These are phyloP conservation scores for Myiagra hebetior DNA, from an alignment of 2,113 vertebrate genomes.

Conservation along the genomic window DNA sequence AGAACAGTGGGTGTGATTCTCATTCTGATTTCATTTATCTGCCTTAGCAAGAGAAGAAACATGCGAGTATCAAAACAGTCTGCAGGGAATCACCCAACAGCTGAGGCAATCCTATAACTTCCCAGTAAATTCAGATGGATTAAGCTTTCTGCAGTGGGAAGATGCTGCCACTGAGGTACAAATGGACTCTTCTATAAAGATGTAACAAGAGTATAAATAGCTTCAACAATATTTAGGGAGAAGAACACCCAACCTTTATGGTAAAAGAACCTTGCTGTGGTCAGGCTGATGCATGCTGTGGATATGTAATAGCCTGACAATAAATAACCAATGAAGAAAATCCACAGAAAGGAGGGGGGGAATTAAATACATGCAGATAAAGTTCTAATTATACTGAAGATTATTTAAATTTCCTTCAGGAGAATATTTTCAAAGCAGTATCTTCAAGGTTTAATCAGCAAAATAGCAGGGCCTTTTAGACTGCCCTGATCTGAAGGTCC, in stretches of 20 bases:
- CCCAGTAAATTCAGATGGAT: not conserved
- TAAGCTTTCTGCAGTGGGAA: not conserved
- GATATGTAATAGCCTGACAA: not conserved
- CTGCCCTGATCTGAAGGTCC: not conserved
- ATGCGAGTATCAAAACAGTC: not conserved
- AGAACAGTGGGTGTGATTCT: not conserved
- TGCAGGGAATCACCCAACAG: not conserved
- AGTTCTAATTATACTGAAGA: not conserved
- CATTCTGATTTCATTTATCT: not conserved
- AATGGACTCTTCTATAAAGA: not conserved
- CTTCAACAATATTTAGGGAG: not conserved
- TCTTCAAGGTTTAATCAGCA: not conserved
- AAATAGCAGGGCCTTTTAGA: not conserved
- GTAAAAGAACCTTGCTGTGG: not conserved
- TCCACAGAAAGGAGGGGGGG: not conserved
- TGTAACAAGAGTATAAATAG: not conserved
- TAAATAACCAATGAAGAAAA: not conserved
- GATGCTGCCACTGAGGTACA: not conserved
- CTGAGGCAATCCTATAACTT: not conserved
- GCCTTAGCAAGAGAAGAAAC: not conserved
- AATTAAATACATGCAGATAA: not conserved
- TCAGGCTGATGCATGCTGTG: not conserved
- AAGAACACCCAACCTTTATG: not conserved
- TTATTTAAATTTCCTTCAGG: not conserved
- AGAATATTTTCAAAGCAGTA: not conserved